These are phyloP conservation scores for Saiga tatarica DNA, from an alignment of 2,113 vertebrate genomes.

Conservation along the genomic window DNA sequence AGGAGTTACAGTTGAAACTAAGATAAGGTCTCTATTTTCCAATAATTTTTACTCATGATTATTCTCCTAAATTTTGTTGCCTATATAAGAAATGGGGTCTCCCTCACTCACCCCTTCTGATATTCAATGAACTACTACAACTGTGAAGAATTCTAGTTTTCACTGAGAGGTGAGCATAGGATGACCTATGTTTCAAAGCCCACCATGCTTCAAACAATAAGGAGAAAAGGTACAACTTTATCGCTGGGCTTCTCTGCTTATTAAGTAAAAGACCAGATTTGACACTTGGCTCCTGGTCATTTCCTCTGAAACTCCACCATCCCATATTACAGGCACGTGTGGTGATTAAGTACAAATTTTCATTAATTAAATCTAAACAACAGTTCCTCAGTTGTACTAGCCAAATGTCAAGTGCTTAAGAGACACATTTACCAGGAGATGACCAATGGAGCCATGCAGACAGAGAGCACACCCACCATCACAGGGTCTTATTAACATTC, in stretches of 20 bases:
- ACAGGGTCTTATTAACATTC: not conserved
- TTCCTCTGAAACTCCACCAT: not conserved
- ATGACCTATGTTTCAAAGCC: not conserved
- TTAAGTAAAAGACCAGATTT: not conserved
- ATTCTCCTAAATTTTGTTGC: not conserved
- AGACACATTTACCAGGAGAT: not conserved
- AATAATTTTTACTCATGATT: not conserved
- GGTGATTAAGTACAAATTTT: not conserved
- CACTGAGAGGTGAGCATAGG: not conserved
- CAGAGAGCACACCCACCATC: not conserved
- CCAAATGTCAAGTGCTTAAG: not conserved
- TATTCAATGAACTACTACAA: not conserved
- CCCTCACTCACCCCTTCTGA: not conserved
- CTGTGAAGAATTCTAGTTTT: not conserved
- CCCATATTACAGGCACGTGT: not conserved
- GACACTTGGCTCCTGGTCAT: not conserved
- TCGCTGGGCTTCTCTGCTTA: not conserved
- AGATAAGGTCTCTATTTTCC: not conserved
- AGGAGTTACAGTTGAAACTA: not conserved
- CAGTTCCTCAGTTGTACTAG: not conserved
- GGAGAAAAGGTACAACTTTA: not conserved
- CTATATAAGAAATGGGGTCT: not conserved
- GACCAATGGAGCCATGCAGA: not conserved
- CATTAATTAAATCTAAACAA: not conserved
- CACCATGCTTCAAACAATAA: not conserved